Base-by-base conservation (phyloP, 1,140 invertebrate genomes). In the Pteromalus puparum region DNA sequence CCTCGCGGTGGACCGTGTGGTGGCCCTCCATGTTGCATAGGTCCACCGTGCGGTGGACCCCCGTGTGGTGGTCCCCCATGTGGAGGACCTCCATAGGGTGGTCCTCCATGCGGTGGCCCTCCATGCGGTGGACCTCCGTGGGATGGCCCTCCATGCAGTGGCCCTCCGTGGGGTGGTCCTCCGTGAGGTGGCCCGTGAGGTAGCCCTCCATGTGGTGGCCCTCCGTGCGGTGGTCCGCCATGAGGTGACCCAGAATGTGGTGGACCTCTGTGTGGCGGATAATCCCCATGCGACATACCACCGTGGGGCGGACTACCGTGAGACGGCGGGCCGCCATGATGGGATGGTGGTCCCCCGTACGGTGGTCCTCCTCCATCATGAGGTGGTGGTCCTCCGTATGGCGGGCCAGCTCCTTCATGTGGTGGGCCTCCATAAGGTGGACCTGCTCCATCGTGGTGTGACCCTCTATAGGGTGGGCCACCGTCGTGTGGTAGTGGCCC, bases 11-110 rank as follows among this genome's bases (percentile, higher is more conserved):
- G 72, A 21, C 34, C 72, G 12, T 74, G 72, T 10, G 76, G 46
- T 73, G 83, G 83, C n/a, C n/a, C n/a, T n/a, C n/a, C n/a, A n/a
- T n/a, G n/a, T n/a, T n/a, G n/a, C n/a, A n/a, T n/a, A n/a, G 89
- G 88, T 74, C 75, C 86, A 42, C 85, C 30, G 82, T 90, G 89
- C 86, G 75, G 61, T 38, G 82, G 82, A 10, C 81, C 72, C 0
- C 74, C 74, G 74, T 76, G 21, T 0, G n/a, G 75, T 15, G 34
- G 46, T 13, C 42, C 75, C 13, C 75, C 75, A 7, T 48, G 38
- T 28, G 83, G 87, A n/a, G 90, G 87, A 12, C 28, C 28, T 9
- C 73, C 73, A 5, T 46, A 15, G 1, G 38, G 74, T 26, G 34
- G 74, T 5, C 42, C 74, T 53, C 74, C 74, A 12, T 48, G 38